Base-by-base conservation (phyloP, 2,797 vertebrate genomes). In the Garrulus glandarius region DNA sequence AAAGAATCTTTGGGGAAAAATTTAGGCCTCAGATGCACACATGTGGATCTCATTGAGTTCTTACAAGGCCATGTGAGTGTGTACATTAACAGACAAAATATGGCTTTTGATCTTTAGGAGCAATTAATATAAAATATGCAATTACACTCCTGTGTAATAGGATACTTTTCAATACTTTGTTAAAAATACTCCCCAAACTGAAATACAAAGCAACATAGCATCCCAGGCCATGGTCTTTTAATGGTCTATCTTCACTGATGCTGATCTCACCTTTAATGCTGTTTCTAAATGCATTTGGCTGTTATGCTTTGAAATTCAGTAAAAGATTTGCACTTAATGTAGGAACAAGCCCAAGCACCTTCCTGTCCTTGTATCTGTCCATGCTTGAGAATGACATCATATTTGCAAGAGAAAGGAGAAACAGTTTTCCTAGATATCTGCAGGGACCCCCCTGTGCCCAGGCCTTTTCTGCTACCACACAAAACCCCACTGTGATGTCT, bases 81-180 rank as follows among this genome's bases (percentile, higher is more conserved):
- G 26, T 80, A 47, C 53, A 75, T 84, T 83, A 71, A 71, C 50
- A 86, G 80, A 88, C 43, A 94, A 77, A 92, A 57, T 68, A 87
- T 22, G n/a, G 29, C 56, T 92, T 96, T 93, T 96, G 77, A 93
- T 93, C 56, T 93, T 87, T 77, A 77, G 57, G n/a, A 90, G 43
- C 21, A 94, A 93, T 93, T 87, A 92, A 88, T 88, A 64, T 84
- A 87, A 96, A 95, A 92, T 67, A 76, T 49, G 49, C 49, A 61
- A 96, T 87, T 87, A 24, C 41, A 82, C 59, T 82, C 60, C 80
- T 49, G 44, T 65, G 74, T 82, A 93, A 95, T 30, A 82, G 26
- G 56, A 80, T 84, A 56, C 70, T 68, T 95, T 96, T 71, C 37
- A 90, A n/a, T 84, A 64, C 37, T 75, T 71, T 76, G 13, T 79